phyloP scores from a whole-genome alignment of 2,888 invertebrate genomes.

The Idaea straminata region DNA sequence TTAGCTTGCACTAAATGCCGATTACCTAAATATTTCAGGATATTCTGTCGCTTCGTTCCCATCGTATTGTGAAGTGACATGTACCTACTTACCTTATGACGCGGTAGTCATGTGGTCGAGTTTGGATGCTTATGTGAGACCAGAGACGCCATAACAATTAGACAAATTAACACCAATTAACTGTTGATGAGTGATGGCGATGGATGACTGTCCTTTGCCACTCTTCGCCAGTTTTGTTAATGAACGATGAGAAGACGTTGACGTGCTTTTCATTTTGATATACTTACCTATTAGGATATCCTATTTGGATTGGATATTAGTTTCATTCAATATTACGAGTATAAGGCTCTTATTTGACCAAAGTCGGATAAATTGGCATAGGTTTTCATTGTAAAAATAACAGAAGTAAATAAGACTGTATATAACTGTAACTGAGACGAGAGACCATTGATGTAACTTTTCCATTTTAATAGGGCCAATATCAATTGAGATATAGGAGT shows the following conservation, averaged over 20 bases:
- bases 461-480: too few species aligned
- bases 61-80: not conserved
- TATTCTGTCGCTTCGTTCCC: not conserved
- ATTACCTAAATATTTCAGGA: too few species aligned
- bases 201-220: not conserved
- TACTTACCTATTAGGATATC: too few species aligned
- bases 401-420: too few species aligned
- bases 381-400: not conserved
- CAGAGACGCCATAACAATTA: not conserved
- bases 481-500: too few species aligned
- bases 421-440: too few species aligned
- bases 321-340: too few species aligned
- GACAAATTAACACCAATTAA: conserved; percentile 1
- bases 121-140: not conserved
- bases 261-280: too few species aligned
- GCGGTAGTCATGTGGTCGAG: not conserved
- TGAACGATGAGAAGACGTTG: not conserved
- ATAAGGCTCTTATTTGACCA: not conserved
- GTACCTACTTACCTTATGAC: not conserved
- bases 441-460: too few species aligned
- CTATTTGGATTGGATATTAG: too few species aligned
- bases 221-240: not conserved
- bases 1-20: too few species aligned
- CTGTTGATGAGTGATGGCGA: not conserved
- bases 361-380: not conserved